These are phyloP conservation scores for Xestobium rufovillosum DNA, from an alignment of 2,888 invertebrate genomes.

Conservation along the genomic window DNA sequence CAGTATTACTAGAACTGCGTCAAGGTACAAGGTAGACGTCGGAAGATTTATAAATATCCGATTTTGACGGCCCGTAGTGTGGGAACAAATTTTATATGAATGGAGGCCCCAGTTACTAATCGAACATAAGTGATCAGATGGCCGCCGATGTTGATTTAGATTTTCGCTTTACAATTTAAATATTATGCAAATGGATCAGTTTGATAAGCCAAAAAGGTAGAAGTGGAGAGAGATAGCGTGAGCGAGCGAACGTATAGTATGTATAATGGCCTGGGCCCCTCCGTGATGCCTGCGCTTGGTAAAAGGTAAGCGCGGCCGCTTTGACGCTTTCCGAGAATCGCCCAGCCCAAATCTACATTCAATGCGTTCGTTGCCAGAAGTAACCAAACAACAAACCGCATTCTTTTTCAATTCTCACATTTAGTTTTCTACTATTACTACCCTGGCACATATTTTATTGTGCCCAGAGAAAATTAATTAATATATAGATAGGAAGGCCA, in stretches of 20 bases:
- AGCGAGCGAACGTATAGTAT: too few relatives aligned
- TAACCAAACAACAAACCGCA: constrained; percentile 24
- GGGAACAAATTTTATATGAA: too few relatives aligned
- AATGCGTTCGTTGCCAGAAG: constrained; percentile 29
- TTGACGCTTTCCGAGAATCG: constrained; percentile 40
- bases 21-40: too few relatives aligned
- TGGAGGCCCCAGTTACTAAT: too few relatives aligned
- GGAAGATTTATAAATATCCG: too few relatives aligned
- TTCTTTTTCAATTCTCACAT: constrained; percentile 25
- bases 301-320: constrained; percentile 28
- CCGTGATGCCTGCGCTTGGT: neutral
- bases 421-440: constrained; percentile 7
- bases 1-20: too few relatives aligned
- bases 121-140: too few relatives aligned
- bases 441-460: neutral
- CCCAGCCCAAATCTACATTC: constrained; percentile 34
- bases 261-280: too few relatives aligned
- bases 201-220: constrained; percentile 11
- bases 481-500: too few relatives aligned
- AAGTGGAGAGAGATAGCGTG: too few relatives aligned
- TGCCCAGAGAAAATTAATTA: too few relatives aligned
- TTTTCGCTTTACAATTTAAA: constrained; percentile 14
- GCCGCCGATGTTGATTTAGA: constrained; percentile 7
- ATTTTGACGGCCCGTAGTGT: too few relatives aligned
- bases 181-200: constrained; percentile 13